Evolutionary conservation across 2,797 vertebrate species (phyloP).

Genomic region (Rhynchonycteris naso): DNA sequence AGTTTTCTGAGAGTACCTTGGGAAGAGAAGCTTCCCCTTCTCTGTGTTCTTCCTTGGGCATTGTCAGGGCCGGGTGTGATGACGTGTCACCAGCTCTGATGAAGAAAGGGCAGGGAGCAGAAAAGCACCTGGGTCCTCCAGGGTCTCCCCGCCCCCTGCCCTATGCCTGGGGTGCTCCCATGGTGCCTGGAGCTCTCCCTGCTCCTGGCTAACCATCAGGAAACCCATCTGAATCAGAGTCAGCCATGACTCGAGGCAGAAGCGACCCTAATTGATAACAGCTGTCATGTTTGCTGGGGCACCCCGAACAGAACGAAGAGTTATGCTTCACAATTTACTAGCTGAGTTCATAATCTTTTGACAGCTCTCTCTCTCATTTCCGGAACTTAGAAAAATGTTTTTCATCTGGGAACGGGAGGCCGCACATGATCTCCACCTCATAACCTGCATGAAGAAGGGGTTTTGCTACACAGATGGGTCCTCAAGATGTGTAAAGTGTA

Average conservation of each 20-base stretch:
- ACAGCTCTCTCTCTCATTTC: conserved; percentile 23
- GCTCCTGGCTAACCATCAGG: not conserved
- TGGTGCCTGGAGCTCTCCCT: not conserved
- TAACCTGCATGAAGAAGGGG: not conserved
- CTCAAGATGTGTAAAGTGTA: not conserved
- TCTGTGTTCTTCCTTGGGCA: too few relatives aligned
- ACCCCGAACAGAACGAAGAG: not conserved
- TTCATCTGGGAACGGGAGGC: not conserved
- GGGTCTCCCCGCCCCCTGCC: not conserved
- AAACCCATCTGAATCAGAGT: not conserved
- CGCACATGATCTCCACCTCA: not conserved
- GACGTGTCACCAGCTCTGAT: not conserved
- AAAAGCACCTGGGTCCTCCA: too few relatives aligned
- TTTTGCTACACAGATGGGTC: not conserved
- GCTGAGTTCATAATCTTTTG: conserved; percentile 64
- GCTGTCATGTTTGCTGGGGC: conserved; percentile 53
- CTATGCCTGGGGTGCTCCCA: fast-evolving
- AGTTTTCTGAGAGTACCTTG: fast-evolving
- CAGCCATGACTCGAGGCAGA: conserved; percentile 15
- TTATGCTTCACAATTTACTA: conserved; percentile 35
- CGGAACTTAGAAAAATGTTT: not conserved
- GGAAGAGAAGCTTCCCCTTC: not conserved
- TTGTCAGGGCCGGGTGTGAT: not conserved
- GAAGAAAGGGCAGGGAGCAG: fast-evolving
- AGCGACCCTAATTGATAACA: conserved; percentile 39